Base-by-base conservation (phyloP, 2,797 vertebrate genomes). In the Capromys pilorides region DNA sequence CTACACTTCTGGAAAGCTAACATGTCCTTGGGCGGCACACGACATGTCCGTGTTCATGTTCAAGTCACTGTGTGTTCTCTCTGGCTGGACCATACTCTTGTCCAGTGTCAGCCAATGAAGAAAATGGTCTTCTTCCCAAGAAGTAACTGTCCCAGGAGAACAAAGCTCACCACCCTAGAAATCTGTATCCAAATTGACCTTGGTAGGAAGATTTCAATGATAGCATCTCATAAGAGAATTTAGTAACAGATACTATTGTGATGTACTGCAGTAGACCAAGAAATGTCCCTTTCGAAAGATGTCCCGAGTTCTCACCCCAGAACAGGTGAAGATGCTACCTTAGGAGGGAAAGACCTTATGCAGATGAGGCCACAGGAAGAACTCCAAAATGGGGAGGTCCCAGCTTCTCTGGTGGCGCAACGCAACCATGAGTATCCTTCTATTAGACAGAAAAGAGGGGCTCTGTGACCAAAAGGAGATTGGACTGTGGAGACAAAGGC, bases 391-490 rank as follows among this genome's bases (percentile, higher is more conserved):
- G 33, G 33, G 24, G 51, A 81, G 54, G 33, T 4, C 31, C 33
- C 3, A 14, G 49, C 9, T 54, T 21, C 41, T 36, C 49, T 0
- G 0, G 16, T 2, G 18, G 28, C 24, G 4, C 19, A 1, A 6
- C 5, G 10, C 26, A 13, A 67, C 26, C 13, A 28, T n/a, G 22
- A 49, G 14, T 31, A 6, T 26, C 73, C 45, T 90, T 69, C 1
- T 18, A 80, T 22, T 61, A 59, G 45, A 57, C 1, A 39, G 54
- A 45, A 3, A 26, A 31, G 62, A 69, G 36, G 41, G 21, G 12
- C 11, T 21, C 73, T 13, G 33, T 61, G 33, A 90, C 31, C 3
- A 66, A 73, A 64, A 36, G 36, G 21, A 39, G 10, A 49, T 4
- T n/a, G 8, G 16, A 33, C 4, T 3, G 22, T 24, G 14, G 21